Percentiles rank a stretch among this genome's conserved stretches.
Conservation (phyloP, 2,797 vertebrate species). For the Typhlichthys eigenmanni region DNA sequence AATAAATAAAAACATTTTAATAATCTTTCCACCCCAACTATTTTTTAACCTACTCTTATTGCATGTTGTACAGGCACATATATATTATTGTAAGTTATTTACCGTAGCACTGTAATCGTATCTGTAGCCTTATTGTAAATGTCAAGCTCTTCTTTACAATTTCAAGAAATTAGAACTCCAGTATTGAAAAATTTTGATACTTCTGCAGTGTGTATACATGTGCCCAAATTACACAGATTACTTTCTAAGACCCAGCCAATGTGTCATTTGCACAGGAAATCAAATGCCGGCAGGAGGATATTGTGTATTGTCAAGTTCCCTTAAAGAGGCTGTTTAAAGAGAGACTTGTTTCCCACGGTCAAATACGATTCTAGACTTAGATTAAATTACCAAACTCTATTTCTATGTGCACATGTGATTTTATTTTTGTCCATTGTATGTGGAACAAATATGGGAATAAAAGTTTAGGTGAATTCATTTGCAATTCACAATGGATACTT, state of each 20-base stretch:
- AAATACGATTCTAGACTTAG: background rate
- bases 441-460: background rate
- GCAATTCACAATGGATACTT: background rate
- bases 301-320: slow-evolving; percentile 27
- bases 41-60: too few relatives aligned
- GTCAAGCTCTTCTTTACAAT: too few relatives aligned
- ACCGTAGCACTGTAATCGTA: too few relatives aligned
- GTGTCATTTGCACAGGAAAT: slow-evolving; percentile 33
- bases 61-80: too few relatives aligned
- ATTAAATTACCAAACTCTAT: background rate
- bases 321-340: slow-evolving; percentile 10
- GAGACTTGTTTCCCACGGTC: slow-evolving; percentile 4
- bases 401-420: background rate
- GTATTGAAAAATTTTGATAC: too few relatives aligned
- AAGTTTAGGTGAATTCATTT: background rate
- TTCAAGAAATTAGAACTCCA: too few relatives aligned
- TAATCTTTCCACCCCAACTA: too few relatives aligned
- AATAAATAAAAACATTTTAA: too few relatives aligned
- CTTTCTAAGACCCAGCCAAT: slow-evolving; percentile 6
- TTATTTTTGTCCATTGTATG: background rate
- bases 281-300: slow-evolving; percentile 20
- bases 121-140: too few relatives aligned
- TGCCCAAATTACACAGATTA: background rate
- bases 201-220: too few relatives aligned
- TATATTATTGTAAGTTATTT: too few relatives aligned